Percentiles rank a stretch among this genome's conserved stretches.
Evolutionary conservation across 2,113 vertebrate genomes (phyloP).

Genomic region (Eubucco bourcierii): DNA sequence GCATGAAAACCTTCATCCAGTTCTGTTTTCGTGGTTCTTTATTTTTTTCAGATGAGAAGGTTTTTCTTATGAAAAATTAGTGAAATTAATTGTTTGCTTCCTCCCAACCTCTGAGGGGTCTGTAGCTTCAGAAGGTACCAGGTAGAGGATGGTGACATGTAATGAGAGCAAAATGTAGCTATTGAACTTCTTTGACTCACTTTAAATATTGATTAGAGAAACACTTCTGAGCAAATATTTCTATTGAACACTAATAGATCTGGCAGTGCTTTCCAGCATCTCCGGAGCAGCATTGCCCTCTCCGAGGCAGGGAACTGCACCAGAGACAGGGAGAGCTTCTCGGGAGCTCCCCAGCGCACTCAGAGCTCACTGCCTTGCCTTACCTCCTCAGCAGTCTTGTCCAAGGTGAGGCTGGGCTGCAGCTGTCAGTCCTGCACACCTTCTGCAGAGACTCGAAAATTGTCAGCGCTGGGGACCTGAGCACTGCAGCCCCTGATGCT

Average conservation of each 20-base stretch:
- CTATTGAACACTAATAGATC: conserved; percentile 42
- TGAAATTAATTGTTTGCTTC: conserved; percentile 67
- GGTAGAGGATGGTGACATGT: conserved; percentile 57
- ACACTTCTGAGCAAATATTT: conserved; percentile 67
- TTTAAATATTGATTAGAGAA: conserved; percentile 74
- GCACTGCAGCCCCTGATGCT: background rate
- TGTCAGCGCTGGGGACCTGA: background rate
- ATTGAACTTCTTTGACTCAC: conserved; percentile 61
- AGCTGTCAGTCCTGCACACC: background rate
- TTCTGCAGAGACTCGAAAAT: background rate
- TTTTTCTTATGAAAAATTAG: conserved; percentile 48
- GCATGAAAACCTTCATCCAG: conserved; percentile 29
- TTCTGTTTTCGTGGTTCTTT: background rate
- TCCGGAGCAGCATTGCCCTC: background rate
- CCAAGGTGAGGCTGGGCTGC: background rate
- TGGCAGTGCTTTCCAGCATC: background rate
- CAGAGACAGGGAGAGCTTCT: background rate
- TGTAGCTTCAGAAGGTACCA: conserved; percentile 54
- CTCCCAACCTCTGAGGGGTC: conserved; percentile 37
- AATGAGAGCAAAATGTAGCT: conserved; percentile 62
- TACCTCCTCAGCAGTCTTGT: background rate
- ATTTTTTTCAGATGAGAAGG: background rate
- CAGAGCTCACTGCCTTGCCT: background rate
- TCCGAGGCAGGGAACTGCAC: background rate
- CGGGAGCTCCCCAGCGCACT: background rate